Base-by-base conservation (phyloP, 1,140 invertebrate genomes). In the Euwallacea fornicatus region DNA sequence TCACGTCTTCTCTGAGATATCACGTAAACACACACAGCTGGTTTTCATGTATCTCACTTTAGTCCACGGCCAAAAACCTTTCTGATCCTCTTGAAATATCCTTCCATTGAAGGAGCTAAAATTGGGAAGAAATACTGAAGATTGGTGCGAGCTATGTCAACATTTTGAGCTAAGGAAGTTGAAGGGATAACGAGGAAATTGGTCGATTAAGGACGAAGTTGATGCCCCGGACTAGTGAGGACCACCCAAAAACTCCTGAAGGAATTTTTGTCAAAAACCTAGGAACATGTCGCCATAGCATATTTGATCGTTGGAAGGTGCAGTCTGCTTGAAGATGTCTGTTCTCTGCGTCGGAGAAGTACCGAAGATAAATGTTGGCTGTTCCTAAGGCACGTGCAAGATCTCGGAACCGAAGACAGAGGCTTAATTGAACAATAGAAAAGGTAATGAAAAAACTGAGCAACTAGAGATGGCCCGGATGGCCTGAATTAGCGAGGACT, bases 21-120 rank as follows among this genome's bases (percentile, higher is more conserved):
- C 67, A 63, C 54, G 67, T 62, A 69, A 69, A 69, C 60, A 69
- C 59, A 33, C 43, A 70, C 69, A 66, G 65, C 62, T 71, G 54
- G 54, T 60, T 65, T 43, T 53, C 44, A 8, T 10, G 68, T 15
- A 10, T 2, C 43, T 33, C 21, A 21, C n/a, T n/a, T 16, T 62
- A 61, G 58, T 62, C 15, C 60, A 41, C 58, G 67, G 43, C 15
- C 44, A 55, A 9, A 53, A 55, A 33, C 21, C 21, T 33, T 33
- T 4, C 21, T 33, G 4, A 33, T 33, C 21, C 21, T 4, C 21
- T 33, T 33, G 21, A 33, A 33, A 33, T 2, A 33, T 33, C 21
- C 21, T 4, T 33, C 1, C 4, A 33, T 33, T 33, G 21, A 33
- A 33, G 21, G 21, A 4, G 21, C 4, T 33, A 33, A 33, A 33